Conservation (phyloP, 2,888 invertebrate species). For the Caenorhabditis drosophilae region DNA sequence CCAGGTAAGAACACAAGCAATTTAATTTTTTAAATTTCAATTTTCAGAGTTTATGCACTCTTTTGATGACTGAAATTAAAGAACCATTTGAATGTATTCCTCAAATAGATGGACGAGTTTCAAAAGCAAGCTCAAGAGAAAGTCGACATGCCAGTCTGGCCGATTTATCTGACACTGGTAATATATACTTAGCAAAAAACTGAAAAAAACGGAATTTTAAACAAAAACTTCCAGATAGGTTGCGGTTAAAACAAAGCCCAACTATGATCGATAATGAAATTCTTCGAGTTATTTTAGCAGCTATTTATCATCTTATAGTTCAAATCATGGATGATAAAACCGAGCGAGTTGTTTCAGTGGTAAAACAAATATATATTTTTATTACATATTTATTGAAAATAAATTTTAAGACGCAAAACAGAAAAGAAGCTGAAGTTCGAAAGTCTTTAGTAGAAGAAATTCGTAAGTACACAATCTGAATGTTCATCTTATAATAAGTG, state of each 20-base stretch:
- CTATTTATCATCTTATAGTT: slow-evolving; percentile 89
- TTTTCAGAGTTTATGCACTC: slow-evolving; percentile 82
- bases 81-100: slow-evolving; percentile 70
- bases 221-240: slow-evolving; percentile 2
- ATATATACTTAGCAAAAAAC: no score
- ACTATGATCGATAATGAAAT: slow-evolving; percentile 88
- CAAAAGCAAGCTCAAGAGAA: slow-evolving; percentile 50
- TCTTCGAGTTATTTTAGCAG: slow-evolving; percentile 87
- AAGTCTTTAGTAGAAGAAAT: slow-evolving; percentile 23
- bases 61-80: slow-evolving; percentile 93
- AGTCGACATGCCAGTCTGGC: slow-evolving; percentile 57
- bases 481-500: slow-evolving; percentile 1
- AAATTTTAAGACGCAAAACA: neutral
- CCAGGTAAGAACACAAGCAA: slow-evolving; percentile 22
- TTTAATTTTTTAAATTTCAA: neutral
- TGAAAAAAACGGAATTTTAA: no score
- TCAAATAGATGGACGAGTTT: slow-evolving; percentile 41
- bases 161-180: slow-evolving; percentile 58
- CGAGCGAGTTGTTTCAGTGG: slow-evolving; percentile 14
- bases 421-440: slow-evolving; percentile 16
- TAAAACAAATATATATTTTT: no score
- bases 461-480: neutral
- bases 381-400: no score
- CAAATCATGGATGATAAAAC: slow-evolving; percentile 29
- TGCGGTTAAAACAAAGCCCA: slow-evolving; percentile 66